Base-by-base conservation (phyloP, 2,797 vertebrate genomes). In the Rhinoraja longicauda region DNA sequence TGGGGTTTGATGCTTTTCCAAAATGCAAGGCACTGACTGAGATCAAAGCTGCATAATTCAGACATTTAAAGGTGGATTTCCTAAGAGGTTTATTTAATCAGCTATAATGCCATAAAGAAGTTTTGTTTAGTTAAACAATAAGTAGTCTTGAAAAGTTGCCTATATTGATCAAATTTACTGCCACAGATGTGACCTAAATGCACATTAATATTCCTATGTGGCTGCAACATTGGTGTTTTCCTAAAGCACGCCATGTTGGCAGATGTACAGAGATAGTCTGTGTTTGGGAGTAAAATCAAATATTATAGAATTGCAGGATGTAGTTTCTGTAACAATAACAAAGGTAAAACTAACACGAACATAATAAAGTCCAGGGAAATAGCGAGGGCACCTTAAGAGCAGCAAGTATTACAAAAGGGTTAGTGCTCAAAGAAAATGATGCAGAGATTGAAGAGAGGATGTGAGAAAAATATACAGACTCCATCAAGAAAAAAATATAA, bases 241-340 rank as follows among this genome's bases (percentile, higher is more conserved):
- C 45, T 75, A 39, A 92, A 75, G 39, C 15, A 45, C 32, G n/a
- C 10, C 26, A 57, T 8, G 45, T n/a, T 92, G 70, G 45, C 26
- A 53, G n/a, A 92, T 29, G 45, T 26, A n/a, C 70, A 53, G 26
- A 32, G 15, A 53, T 19, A 17, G 26, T 26, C 10, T 39, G 39
- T 3, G 15, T 2, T 13, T 45, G 78, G 2, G 78, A 67, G 17
- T 24, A n/a, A 72, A 90, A 12, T 3, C 24, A 90, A 90, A 45
- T 72, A 24, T 8, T 24, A 19, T 90, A 5, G 36, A 72, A 32
- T 45, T 39, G 78, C 39, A 94, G 26, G 95, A 76, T 15, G 93
- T 64, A 57, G 93, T 62, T 2, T 94, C 95, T 26, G 94, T 93
- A 95, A 93, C 95, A 26, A 93, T 93, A 81, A 93, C 96, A 92